Conservation (phyloP, 2,888 invertebrate species). For the Terebella lapidaria region DNA sequence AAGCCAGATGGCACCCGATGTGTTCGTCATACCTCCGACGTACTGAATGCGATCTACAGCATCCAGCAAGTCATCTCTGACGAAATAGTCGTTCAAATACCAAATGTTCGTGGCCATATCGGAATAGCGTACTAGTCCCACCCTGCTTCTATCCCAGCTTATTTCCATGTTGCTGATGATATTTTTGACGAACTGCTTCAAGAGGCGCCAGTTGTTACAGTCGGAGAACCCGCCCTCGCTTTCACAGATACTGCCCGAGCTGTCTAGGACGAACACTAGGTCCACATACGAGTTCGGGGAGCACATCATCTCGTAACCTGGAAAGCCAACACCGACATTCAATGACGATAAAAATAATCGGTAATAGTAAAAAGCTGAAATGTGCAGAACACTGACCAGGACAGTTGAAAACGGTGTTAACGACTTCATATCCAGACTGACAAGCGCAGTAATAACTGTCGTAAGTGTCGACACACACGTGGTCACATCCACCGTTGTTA, state of each 20-base stretch:
- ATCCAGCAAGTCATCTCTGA: slow-evolving; percentile 1
- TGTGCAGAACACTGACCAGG: slow-evolving; percentile 5
- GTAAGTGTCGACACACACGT: slow-evolving; percentile 1
- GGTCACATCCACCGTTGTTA: slow-evolving; percentile 2
- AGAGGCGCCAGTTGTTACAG: slow-evolving; percentile 3
- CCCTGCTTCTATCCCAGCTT: slow-evolving; percentile 9
- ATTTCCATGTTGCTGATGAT: slow-evolving; percentile 11
- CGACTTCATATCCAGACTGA: not conserved
- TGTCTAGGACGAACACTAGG: slow-evolving; percentile 18
- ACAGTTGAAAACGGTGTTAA: slow-evolving; percentile 1
- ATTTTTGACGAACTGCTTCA: slow-evolving; percentile 8
- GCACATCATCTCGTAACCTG: not conserved
- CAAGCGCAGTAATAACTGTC: slow-evolving; percentile 6
- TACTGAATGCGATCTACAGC: slow-evolving; percentile 10
- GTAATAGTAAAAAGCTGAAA: too few relatives aligned
- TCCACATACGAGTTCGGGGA: slow-evolving; percentile 6
- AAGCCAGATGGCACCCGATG: slow-evolving; percentile 13
- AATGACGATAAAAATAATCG: too few relatives aligned
- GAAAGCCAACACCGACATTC: not conserved
- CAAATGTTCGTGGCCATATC: slow-evolving; percentile 13
- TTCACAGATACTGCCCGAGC: slow-evolving; percentile 14
- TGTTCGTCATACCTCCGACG: slow-evolving; percentile 15
- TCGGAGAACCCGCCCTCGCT: not conserved
- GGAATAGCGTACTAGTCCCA: slow-evolving; percentile 16
- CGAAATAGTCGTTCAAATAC: slow-evolving; percentile 12